These are phyloP conservation scores for Drosophila nigricruria DNA, from an alignment of 2,888 invertebrate genomes.

Conservation along the genomic window DNA sequence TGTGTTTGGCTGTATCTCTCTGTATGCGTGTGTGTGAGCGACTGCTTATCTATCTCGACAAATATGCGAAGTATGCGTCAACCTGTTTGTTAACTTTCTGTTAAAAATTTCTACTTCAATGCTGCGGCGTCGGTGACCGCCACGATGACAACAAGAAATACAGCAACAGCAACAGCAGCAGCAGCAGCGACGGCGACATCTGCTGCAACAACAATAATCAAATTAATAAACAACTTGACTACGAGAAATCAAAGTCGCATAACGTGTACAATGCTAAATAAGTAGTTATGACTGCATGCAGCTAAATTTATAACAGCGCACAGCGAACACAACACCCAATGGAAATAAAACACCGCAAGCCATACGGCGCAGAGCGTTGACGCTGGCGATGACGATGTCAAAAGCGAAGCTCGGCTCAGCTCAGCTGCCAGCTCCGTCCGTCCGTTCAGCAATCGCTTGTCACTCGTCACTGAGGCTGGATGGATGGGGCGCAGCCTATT, in stretches of 20 bases:
- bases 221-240: slow-evolving; percentile 54
- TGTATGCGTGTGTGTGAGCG: slow-evolving; percentile 33
- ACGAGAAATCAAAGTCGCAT: slow-evolving; percentile 59
- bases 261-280: slow-evolving; percentile 67
- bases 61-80: slow-evolving; percentile 81
- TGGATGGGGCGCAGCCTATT: slow-evolving; percentile 8
- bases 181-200: slow-evolving; percentile 12
- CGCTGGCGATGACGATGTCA: slow-evolving; percentile 30
- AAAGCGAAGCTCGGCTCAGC: slow-evolving; percentile 32
- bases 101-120: slow-evolving; percentile 70
- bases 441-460: slow-evolving; percentile 13
- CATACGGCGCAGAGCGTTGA: slow-evolving; percentile 34
- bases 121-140: slow-evolving; percentile 44
- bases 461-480: slow-evolving; percentile 6
- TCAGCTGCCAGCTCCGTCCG: slow-evolving; percentile 20
- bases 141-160: slow-evolving; percentile 23
- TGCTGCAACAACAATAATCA: slow-evolving; percentile 43
- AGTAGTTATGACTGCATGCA: slow-evolving; percentile 72
- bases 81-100: slow-evolving; percentile 79
- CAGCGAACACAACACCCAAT: slow-evolving; percentile 50
- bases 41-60: slow-evolving; percentile 77
- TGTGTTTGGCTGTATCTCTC: background rate
- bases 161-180: slow-evolving; percentile 12
- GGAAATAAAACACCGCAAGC: slow-evolving; percentile 62
- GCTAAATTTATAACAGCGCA: slow-evolving; percentile 57